phyloP scores from a whole-genome alignment of 2,113 vertebrate genomes.

The Thalassarche chlororhynchos region DNA sequence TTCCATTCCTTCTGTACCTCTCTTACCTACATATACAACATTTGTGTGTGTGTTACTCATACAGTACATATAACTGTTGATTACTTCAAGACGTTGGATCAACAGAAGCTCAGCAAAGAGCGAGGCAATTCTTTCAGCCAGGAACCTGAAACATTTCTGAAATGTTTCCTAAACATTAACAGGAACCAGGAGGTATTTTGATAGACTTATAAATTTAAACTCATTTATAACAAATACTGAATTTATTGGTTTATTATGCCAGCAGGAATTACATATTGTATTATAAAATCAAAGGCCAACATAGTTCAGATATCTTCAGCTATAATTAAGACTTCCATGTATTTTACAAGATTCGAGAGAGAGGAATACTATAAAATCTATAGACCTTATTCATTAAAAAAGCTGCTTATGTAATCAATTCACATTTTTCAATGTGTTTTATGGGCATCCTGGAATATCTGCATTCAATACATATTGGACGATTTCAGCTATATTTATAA shows the following conservation, averaged over 20 bases:
- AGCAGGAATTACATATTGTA: slow-evolving; percentile 77
- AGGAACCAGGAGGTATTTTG: slow-evolving; percentile 80
- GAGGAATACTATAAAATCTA: slow-evolving; percentile 10
- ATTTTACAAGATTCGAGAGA: slow-evolving; percentile 64
- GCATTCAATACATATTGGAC: neutral
- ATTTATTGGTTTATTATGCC: slow-evolving; percentile 79
- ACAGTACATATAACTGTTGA: neutral
- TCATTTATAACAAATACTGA: slow-evolving; percentile 77
- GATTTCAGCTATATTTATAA: slow-evolving; percentile 19
- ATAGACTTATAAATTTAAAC: slow-evolving; percentile 80
- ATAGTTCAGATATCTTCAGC: slow-evolving; percentile 79
- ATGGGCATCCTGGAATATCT: slow-evolving; percentile 50
- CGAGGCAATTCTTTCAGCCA: slow-evolving; percentile 35
- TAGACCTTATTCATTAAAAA: slow-evolving; percentile 57
- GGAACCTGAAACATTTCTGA: slow-evolving; percentile 74
- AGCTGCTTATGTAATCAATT: slow-evolving; percentile 57
- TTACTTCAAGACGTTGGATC: slow-evolving; percentile 29
- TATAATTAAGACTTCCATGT: slow-evolving; percentile 75
- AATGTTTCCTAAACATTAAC: slow-evolving; percentile 78
- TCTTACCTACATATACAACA: neutral
- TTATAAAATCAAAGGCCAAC: slow-evolving; percentile 81
- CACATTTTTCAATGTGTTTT: slow-evolving; percentile 55
- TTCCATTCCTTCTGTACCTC: neutral
- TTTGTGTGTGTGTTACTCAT: neutral
- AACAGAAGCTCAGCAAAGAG: slow-evolving; percentile 43